phyloP scores from a whole-genome alignment of 2,888 invertebrate species.

The Euphydryas editha region DNA sequence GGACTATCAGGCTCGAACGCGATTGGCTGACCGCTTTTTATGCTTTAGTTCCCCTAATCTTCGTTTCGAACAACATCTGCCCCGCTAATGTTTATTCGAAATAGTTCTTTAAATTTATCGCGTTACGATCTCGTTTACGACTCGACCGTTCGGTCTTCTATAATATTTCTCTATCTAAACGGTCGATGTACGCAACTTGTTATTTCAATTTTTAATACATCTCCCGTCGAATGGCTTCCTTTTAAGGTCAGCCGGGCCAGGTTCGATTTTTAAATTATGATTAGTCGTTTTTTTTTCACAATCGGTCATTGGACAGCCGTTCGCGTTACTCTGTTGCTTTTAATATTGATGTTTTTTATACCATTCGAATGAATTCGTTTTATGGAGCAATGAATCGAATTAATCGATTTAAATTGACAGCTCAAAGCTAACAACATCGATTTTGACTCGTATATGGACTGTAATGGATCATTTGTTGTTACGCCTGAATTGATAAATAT shows the following conservation, averaged over 20 bases:
- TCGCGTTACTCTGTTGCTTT: conserved; percentile 7
- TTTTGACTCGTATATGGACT: conserved; percentile 15
- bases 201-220: conserved; percentile 78
- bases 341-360: conserved; percentile 26
- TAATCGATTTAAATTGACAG: conserved; percentile 24
- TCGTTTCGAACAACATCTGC: conserved; percentile 81
- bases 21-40: conserved; percentile 82
- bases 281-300: conserved; percentile 55
- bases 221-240: conserved; percentile 67
- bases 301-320: conserved; percentile 54
- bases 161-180: conserved; percentile 65
- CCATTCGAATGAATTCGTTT: conserved; percentile 9
- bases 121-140: conserved; percentile 73
- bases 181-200: conserved; percentile 70
- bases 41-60: conserved; percentile 83
- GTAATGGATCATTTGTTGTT: conserved; percentile 20
- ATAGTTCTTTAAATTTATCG: conserved; percentile 76
- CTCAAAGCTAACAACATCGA: conserved; percentile 5
- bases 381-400: conserved; percentile 23
- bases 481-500: conserved; percentile 8
- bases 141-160: conserved; percentile 56
- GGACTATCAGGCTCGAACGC: conserved; percentile 54
- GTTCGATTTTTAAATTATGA: conserved; percentile 57
- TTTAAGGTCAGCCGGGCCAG: conserved; percentile 67
- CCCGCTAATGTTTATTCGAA: conserved; percentile 75